Conservation (phyloP, 2,888 invertebrate genomes). For the Melikaiella ostensackeni region DNA sequence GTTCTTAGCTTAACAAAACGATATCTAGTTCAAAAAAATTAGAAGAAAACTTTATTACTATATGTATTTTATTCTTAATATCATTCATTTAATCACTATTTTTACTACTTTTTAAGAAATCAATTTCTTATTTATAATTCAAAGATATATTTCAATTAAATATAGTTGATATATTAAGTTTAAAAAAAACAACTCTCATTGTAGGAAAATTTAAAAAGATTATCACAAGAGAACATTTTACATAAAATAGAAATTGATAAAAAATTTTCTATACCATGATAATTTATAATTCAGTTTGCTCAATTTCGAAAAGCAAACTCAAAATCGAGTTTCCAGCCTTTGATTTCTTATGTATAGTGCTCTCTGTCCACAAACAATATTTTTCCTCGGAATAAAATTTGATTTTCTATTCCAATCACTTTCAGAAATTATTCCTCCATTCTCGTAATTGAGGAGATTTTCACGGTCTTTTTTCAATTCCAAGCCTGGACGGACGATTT, state of each 20-base stretch:
- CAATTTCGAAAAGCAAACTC: not conserved
- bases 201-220: not conserved
- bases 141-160: not conserved
- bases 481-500: not conserved
- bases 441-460: not conserved
- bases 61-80: not conserved
- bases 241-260: not conserved
- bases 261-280: not conserved
- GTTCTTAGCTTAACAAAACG: not conserved
- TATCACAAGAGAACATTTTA: not conserved
- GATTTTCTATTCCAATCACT: not conserved
- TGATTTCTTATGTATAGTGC: constrained; percentile 30
- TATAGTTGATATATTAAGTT: not conserved
- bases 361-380: constrained; percentile 32
- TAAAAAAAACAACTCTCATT: not conserved
- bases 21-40: not conserved
- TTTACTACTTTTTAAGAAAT: not conserved
- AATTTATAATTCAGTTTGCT: not conserved
- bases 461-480: not conserved
- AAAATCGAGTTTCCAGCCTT: not conserved
- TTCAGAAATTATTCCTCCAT: not conserved
- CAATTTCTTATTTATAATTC: not conserved
- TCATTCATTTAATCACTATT: not conserved
- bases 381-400: not conserved
- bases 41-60: not conserved